These are phyloP conservation scores for Lepus oiostolus DNA, from an alignment of 2,797 vertebrate genomes.

Conservation along the genomic window DNA sequence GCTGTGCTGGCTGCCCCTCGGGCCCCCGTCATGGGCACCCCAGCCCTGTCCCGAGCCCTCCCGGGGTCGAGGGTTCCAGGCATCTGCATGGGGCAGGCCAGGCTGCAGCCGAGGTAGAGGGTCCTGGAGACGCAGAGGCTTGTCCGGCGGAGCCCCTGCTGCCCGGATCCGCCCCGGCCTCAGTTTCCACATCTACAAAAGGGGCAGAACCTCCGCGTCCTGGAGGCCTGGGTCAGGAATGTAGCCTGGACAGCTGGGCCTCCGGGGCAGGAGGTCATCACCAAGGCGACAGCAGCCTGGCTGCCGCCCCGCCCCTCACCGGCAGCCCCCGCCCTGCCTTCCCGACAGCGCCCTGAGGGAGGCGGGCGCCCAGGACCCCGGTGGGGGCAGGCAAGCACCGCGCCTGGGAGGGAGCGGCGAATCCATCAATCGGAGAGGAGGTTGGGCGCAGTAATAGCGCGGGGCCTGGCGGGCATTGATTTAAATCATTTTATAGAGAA, in stretches of 20 bases:
- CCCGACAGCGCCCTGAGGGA: not conserved
- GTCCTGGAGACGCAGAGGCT: not conserved
- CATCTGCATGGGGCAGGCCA: rapidly evolving
- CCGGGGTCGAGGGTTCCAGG: not conserved
- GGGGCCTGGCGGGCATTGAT: constrained; percentile 87
- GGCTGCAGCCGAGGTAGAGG: not conserved
- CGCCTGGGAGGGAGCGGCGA: not conserved
- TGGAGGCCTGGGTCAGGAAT: not conserved
- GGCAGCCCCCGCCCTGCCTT: not conserved
- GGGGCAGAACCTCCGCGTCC: rapidly evolving
- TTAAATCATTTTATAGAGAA: constrained; percentile 90
- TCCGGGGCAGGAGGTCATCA: not conserved
- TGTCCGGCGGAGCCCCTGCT: not conserved
- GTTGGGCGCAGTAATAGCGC: constrained; percentile 50
- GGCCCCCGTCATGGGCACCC: not conserved
- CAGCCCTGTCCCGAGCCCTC: no score
- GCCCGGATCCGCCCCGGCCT: not conserved
- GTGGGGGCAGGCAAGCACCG: no score
- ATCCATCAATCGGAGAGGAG: constrained; percentile 42
- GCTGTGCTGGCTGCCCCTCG: not conserved
- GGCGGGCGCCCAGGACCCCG: no score
- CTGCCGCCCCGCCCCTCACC: not conserved
- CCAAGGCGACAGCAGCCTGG: not conserved
- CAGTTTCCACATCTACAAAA: not conserved
- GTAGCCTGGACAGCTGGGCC: not conserved